Base-by-base conservation (phyloP, 2,113 vertebrate genomes). In the Nothoprocta perdicaria region DNA sequence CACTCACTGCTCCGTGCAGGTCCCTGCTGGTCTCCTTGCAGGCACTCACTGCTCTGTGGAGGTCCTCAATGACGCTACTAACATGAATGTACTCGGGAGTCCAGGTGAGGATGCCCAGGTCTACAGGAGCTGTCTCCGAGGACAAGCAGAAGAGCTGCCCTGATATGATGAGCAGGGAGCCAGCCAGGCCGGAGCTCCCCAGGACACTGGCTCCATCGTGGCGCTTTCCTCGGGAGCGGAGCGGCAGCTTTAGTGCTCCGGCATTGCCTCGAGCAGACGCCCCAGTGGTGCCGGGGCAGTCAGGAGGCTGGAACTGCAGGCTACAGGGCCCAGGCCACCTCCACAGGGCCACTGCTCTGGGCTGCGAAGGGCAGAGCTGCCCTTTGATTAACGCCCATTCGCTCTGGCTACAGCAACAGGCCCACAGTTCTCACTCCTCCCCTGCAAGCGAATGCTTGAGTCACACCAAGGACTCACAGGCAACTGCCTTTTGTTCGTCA, bases 401-500 rank as follows among this genome's bases (percentile, higher is more conserved):
- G 3, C 83, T 80, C 93, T 92, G 62, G 86, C 95, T 62, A 80
- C 89, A 87, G 95, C 91, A 88, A 91, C 91, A 63, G 80, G 38
- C 62, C 81, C 83, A 13, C 46, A 19, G 58, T 5, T 93, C 93
- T 90, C 84, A 21, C 77, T 95, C 86, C 81, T 91, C 86, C 82
- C n/a, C 10, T 69, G 65, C 75, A 13, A n/a, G 40, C 2, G 35
- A 62, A 96, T 97, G 84, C 76, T 93, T 92, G 94, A 74, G 69
- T 95, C 94, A 73, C 89, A 43, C 80, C 86, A 75, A 6, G 89
- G 92, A 92, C 77, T 91, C 80, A 67, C 71, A 4, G 92, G 95
- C 93, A 96, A 96, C 92, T 87, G 89, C 38, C 93, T 95, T 95
- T 97, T 97, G 96, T 97, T 90, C 62, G 19, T 18, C 50, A 23